phyloP scores from a whole-genome alignment of 2,888 invertebrate genomes.

The Leistus spinibarbis region DNA sequence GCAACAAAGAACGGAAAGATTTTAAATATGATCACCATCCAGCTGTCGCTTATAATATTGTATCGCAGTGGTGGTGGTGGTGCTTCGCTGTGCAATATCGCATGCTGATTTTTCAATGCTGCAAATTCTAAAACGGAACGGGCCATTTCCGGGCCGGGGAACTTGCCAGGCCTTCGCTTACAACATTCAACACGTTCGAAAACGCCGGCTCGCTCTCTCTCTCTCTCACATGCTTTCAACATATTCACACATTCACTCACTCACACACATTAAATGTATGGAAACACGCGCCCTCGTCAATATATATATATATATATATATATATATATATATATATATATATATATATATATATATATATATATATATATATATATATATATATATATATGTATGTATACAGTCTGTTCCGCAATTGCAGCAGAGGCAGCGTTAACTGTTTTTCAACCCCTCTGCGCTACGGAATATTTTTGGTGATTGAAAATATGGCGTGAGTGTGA shows the following conservation, averaged over 20 bases:
- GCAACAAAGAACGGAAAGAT: not conserved
- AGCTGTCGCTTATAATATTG: slow-evolving; percentile 12
- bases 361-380: slow-evolving; percentile 8
- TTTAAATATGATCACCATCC: slow-evolving; percentile 20
- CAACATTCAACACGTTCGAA: slow-evolving; percentile 20
- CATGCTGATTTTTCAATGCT: slow-evolving; percentile 26
- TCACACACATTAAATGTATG: not conserved
- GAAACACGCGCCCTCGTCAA: not conserved
- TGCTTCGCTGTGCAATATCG: slow-evolving; percentile 11
- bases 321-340: slow-evolving; percentile 1
- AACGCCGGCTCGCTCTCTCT: not conserved
- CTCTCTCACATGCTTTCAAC: not conserved
- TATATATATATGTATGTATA: not conserved
- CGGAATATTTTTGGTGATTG: not conserved
- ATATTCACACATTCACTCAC: not conserved
- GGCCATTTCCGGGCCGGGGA: slow-evolving; percentile 16
- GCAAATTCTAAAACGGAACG: slow-evolving; percentile 19
- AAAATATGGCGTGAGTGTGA: not conserved
- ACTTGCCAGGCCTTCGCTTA: not conserved
- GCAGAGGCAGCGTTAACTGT: not conserved
- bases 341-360: slow-evolving; percentile 20
- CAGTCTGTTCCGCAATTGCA: not conserved
- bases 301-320: slow-evolving; percentile 21
- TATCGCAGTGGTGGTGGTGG: not conserved
- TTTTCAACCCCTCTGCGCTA: not conserved